phyloP scores from a whole-genome alignment of 2,888 invertebrate species.

The Drosophila borborema region DNA sequence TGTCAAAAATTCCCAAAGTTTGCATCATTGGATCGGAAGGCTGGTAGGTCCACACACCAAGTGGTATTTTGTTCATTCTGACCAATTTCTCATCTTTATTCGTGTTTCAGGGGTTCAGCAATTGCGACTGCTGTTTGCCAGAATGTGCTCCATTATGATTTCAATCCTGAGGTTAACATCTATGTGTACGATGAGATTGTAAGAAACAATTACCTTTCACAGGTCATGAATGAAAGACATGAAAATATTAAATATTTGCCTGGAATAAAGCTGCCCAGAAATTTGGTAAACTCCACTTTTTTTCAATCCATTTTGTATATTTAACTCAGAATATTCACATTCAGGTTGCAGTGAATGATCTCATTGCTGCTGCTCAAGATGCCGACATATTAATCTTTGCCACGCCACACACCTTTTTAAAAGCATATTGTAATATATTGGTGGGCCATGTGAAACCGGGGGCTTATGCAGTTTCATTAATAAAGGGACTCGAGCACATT shows the following conservation, averaged over 20 bases:
- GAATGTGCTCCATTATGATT: conserved; percentile 43
- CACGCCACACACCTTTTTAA: conserved; percentile 97
- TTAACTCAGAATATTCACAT: not conserved
- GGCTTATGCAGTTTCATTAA: conserved; percentile 95
- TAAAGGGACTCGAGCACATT: conserved; percentile 96
- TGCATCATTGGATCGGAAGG: conserved; percentile 72
- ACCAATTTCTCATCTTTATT: not conserved
- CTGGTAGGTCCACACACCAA: conserved; percentile 53
- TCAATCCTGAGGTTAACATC: conserved; percentile 67
- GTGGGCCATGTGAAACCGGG: conserved; percentile 94
- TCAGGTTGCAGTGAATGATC: conserved; percentile 95
- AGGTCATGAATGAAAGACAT: conserved; percentile 68
- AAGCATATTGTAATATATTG: conserved; percentile 92
- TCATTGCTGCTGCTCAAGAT: conserved; percentile 93
- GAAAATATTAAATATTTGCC: conserved; percentile 77
- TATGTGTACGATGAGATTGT: conserved; percentile 72
- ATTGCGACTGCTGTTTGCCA: conserved; percentile 65
- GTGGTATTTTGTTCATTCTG: not conserved
- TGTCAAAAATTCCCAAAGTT: conserved; percentile 57
- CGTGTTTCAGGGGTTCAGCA: conserved; percentile 62
- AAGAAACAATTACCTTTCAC: conserved; percentile 45
- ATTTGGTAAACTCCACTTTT: conserved; percentile 57
- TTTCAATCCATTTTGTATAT: not conserved
- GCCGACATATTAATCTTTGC: conserved; percentile 98
- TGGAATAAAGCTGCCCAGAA: conserved; percentile 61